A percentile compares a stretch with the other conserved stretches of the same genome.
phyloP scores from a whole-genome alignment of 2,113 vertebrate genomes.

The Pteruthius melanotis region DNA sequence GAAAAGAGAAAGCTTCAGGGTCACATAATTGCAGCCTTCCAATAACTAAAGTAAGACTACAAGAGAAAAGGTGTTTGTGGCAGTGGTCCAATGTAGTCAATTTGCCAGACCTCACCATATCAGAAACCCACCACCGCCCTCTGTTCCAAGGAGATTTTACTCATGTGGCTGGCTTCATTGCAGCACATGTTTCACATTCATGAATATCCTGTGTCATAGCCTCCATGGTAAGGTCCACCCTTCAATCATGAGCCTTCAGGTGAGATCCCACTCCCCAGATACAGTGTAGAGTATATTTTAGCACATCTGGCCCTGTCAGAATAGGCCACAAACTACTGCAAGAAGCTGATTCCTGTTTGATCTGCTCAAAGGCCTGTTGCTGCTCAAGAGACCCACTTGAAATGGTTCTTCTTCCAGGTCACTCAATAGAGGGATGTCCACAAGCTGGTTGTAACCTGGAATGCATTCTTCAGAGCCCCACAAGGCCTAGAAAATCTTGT shows the following conservation, averaged over 20 bases:
- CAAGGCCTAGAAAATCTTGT: background rate
- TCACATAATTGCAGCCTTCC: background rate
- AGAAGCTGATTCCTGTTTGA: background rate
- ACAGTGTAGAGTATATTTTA: background rate
- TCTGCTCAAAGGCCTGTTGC: background rate
- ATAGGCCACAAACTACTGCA: background rate
- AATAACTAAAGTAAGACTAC: background rate
- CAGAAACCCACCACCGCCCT: background rate
- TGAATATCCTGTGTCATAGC: background rate
- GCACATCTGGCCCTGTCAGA: background rate
- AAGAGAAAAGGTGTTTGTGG: background rate
- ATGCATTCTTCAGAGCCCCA: background rate
- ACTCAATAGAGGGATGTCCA: accelerated
- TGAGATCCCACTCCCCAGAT: background rate
- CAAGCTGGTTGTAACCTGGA: background rate
- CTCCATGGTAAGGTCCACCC: background rate
- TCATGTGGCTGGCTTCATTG: background rate
- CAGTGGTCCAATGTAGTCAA: background rate
- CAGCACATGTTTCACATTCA: background rate
- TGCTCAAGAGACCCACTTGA: background rate
- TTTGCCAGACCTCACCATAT: background rate
- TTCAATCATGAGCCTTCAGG: background rate
- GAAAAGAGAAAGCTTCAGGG: background rate
- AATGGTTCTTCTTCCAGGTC: background rate
- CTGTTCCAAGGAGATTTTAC: background rate